phyloP scores from a whole-genome alignment of 2,888 invertebrate genomes.

The Cheilosia variabilis region DNA sequence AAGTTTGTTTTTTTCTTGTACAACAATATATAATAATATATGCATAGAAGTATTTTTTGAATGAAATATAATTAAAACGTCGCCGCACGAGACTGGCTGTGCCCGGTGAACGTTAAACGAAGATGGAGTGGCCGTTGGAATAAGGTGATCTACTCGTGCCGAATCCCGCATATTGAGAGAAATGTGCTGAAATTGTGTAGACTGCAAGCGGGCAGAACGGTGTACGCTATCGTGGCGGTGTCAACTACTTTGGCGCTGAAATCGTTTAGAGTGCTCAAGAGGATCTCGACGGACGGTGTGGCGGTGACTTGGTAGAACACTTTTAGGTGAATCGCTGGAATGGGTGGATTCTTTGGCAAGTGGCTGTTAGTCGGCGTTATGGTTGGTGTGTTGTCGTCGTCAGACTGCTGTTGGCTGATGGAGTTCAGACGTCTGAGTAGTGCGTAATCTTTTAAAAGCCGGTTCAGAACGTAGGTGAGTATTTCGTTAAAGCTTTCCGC shows the following conservation, averaged over 20 bases:
- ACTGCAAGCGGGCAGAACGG: conserved; percentile 91
- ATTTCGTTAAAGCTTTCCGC: conserved; percentile 85
- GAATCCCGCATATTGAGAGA: conserved; percentile 92
- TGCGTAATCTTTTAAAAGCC: conserved; percentile 84
- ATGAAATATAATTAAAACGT: conserved; percentile 24
- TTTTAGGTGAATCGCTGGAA: conserved; percentile 89
- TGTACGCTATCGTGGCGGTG: conserved; percentile 86
- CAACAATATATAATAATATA: conserved; percentile 60
- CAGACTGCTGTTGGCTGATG: conserved; percentile 76
- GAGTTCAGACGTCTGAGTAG: conserved; percentile 78
- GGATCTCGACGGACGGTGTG: conserved; percentile 84
- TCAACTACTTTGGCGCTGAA: conserved; percentile 84
- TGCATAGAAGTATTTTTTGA: conserved; percentile 8
- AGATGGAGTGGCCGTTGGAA: neutral
- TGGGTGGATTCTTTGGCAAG: conserved; percentile 70
- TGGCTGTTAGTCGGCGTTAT: conserved; percentile 68
- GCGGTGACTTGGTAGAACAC: conserved; percentile 90
- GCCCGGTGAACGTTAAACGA: conserved; percentile 26
- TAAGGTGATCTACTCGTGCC: conserved; percentile 86
- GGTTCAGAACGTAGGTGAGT: conserved; percentile 85
- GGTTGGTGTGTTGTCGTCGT: conserved; percentile 76
- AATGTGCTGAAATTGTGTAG: conserved; percentile 92
- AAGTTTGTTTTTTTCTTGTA: conserved; percentile 39
- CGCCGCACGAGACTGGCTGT: neutral
- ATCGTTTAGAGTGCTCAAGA: conserved; percentile 83